Evolutionary conservation across 2,797 vertebrate species (phyloP).

Genomic region (Gymnoscopelus microlampas): DNA sequence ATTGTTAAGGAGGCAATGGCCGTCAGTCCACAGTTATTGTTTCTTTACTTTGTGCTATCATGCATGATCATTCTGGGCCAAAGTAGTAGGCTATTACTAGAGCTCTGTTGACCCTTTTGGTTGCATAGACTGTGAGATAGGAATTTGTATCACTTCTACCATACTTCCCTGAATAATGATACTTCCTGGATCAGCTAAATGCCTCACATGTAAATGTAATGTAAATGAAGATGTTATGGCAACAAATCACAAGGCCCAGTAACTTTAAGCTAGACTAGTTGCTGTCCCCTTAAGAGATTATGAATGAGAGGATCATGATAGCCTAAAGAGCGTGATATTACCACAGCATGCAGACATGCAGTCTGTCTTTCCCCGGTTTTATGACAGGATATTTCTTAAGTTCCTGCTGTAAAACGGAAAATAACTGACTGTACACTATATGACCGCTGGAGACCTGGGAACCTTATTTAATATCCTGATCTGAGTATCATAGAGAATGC

Average conservation of each 20-base stretch:
- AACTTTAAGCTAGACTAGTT: background rate
- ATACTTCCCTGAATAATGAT: too few species aligned
- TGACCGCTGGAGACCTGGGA: conserved; percentile 3
- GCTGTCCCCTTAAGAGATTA: conserved; percentile 4
- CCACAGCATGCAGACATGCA: conserved; percentile 16
- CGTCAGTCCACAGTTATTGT: too few species aligned
- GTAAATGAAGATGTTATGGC: background rate
- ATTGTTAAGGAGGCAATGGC: too few species aligned
- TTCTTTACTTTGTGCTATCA: too few species aligned
- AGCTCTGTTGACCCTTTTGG: too few species aligned
- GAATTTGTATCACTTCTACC: too few species aligned
- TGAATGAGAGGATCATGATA: background rate
- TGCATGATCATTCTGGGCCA: too few species aligned
- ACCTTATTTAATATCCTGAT: conserved; percentile 30
- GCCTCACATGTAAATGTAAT: background rate
- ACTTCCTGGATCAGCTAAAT: background rate
- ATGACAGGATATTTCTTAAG: conserved; percentile 42
- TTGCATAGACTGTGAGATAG: too few species aligned
- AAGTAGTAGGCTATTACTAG: too few species aligned
- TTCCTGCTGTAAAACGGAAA: conserved; percentile 23
- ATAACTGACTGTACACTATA: conserved; percentile 21
- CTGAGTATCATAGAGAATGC: conserved; percentile 18
- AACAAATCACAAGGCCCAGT: background rate
- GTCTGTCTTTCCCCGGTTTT: conserved; percentile 22
- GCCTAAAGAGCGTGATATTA: background rate